A percentile compares a stretch with the other conserved stretches of the same genome.
phyloP scores from a whole-genome alignment of 2,888 invertebrate genomes.

The Teleogryllus oceanicus region DNA sequence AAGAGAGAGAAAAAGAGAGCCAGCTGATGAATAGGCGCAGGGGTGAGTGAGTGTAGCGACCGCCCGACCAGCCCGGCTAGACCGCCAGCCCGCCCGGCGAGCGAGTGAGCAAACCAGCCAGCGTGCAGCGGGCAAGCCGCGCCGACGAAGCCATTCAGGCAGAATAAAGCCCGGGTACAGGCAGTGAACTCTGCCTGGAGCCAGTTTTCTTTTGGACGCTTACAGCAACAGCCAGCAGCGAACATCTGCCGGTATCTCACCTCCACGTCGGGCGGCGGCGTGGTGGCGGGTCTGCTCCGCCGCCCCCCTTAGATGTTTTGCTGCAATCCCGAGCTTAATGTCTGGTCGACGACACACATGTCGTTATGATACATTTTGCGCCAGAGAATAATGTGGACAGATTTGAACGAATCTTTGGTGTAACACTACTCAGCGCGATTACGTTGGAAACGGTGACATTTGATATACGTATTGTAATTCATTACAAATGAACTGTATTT shows the following conservation, averaged over 20 bases:
- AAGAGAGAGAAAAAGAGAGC: background rate
- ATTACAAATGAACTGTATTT: too few species aligned
- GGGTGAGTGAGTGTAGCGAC: conserved; percentile 4
- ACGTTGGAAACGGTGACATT: too few species aligned
- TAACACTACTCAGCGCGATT: too few species aligned
- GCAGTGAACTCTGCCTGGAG: background rate
- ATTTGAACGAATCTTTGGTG: too few species aligned
- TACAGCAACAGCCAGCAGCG: background rate
- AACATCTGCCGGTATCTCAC: conserved; percentile 18
- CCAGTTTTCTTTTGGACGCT: conserved; percentile 1
- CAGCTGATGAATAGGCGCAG: background rate
- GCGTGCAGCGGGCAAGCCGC: background rate
- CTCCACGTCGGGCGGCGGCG: background rate
- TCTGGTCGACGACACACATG: too few species aligned
- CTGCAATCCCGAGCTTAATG: too few species aligned
- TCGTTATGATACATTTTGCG: too few species aligned
- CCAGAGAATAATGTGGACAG: too few species aligned
- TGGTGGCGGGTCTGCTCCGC: background rate
- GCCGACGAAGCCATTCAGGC: conserved; percentile 1
- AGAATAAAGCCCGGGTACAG: conserved; percentile 1
- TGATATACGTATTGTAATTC: too few species aligned
- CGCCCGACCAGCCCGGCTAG: background rate
- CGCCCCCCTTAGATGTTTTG: background rate
- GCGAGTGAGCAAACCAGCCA: conserved; percentile 8
- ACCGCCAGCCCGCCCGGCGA: background rate